Conservation (phyloP, 2,113 vertebrate species). For the Scytalopus superciliaris region DNA sequence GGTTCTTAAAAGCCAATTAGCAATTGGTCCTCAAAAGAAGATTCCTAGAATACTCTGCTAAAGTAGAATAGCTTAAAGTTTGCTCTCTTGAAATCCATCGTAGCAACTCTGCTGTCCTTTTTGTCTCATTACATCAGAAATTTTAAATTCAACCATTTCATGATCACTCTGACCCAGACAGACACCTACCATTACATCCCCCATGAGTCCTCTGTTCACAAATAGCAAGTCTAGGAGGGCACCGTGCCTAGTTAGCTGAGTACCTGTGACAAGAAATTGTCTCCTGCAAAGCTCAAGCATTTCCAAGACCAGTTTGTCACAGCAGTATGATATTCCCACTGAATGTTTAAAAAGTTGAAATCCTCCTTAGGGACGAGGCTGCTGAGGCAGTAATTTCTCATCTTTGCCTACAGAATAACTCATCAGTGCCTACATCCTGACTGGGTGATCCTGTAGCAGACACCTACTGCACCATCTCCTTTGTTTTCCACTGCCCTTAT, state of each 20-base stretch:
- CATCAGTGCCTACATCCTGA: background rate
- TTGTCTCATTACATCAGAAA: background rate
- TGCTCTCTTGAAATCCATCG: background rate
- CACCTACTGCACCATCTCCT: background rate
- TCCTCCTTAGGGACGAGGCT: background rate
- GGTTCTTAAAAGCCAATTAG: background rate
- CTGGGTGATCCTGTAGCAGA: background rate
- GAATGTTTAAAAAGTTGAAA: background rate
- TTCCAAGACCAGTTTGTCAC: background rate
- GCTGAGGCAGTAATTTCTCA: background rate
- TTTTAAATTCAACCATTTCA: background rate
- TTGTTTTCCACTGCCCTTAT: background rate
- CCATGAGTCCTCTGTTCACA: background rate
- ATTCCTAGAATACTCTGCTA: background rate
- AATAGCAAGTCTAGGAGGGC: background rate
- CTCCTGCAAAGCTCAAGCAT: background rate
- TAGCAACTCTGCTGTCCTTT: background rate
- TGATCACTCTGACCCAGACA: background rate
- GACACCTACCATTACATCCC: background rate
- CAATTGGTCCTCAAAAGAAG: background rate
- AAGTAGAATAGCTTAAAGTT: background rate
- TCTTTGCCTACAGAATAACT: too few relatives aligned
- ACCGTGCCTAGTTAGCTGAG: background rate
- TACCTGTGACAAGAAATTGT: background rate
- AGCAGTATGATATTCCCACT: background rate